Percentiles rank a stretch among this genome's conserved stretches.
Evolutionary conservation across 1,140 invertebrate genomes (phyloP).

Genomic region (Pristionchus pacificus): DNA sequence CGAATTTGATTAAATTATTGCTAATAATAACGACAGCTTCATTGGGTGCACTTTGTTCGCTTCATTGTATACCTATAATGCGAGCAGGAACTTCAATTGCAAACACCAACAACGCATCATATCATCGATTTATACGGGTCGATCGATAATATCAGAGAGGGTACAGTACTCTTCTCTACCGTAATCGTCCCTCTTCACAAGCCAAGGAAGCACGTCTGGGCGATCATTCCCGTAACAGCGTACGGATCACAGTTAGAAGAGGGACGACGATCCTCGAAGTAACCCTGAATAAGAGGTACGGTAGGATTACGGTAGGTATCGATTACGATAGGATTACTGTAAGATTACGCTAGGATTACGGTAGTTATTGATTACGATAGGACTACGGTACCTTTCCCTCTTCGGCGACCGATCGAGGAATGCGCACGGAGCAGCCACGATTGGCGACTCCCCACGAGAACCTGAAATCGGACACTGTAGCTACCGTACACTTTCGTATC

Average conservation of each 20-base stretch:
- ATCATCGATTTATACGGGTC: too few species aligned
- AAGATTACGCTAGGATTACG: not conserved
- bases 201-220: not conserved
- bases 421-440: conserved; percentile 39
- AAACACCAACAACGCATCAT: too few species aligned
- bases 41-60: too few species aligned
- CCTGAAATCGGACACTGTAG: not conserved
- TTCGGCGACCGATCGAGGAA: conserved; percentile 42
- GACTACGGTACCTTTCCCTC: conserved; percentile 29
- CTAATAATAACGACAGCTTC: too few species aligned
- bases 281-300: conserved; percentile 67
- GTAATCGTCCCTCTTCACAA: too few species aligned
- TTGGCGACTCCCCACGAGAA: conserved; percentile 66
- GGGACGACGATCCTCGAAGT: conserved; percentile 86
- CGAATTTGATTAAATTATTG: too few species aligned
- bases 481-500: conserved; percentile 65
- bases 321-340: not conserved
- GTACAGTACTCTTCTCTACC: too few species aligned
- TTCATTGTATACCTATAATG: too few species aligned
- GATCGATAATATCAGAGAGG: too few species aligned
- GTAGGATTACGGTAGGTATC: conserved; percentile 3
- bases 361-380: not conserved
- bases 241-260: conserved; percentile 91
- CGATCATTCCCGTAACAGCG: conserved; percentile 55
- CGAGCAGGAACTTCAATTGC: too few species aligned